Conservation (phyloP, 2,113 vertebrate genomes). For the Ptilorrhoa leucosticta region DNA sequence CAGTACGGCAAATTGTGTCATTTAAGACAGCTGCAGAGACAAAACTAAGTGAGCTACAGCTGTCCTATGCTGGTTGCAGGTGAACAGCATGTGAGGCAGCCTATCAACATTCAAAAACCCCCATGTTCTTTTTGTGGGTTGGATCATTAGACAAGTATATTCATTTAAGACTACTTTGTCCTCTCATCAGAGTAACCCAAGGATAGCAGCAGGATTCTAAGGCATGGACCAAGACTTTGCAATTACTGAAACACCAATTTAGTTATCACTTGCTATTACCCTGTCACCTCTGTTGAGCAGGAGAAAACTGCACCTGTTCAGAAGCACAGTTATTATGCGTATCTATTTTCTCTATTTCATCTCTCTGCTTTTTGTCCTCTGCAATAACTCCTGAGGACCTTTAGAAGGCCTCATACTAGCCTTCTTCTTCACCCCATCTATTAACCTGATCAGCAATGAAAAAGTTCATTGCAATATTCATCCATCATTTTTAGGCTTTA, state of each 20-base stretch:
- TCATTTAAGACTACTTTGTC: not conserved
- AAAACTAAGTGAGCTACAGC: not conserved
- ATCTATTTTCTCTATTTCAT: constrained; percentile 26
- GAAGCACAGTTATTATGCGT: not conserved
- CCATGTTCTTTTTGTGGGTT: not conserved
- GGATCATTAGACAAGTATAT: not conserved
- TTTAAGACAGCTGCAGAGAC: not conserved
- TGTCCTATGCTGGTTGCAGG: not conserved
- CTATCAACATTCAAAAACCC: not conserved
- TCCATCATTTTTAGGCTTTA: constrained; percentile 41
- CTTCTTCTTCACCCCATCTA: constrained; percentile 10
- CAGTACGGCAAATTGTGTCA: not conserved
- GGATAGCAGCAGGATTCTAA: not conserved
- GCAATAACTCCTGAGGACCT: constrained; percentile 23
- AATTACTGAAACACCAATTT: constrained; percentile 30
- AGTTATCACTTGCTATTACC: constrained; percentile 26
- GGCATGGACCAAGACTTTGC: not conserved
- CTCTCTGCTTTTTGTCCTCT: constrained; percentile 16
- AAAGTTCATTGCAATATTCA: constrained; percentile 40
- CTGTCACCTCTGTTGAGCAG: not conserved
- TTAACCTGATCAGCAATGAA: constrained; percentile 38
- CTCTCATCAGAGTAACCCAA: not conserved
- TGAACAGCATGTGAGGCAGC: not conserved
- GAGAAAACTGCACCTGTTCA: constrained; percentile 17
- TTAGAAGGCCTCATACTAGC: constrained; percentile 19